Conservation (phyloP, 1,140 invertebrate genomes). For the Nymphalis io region DNA sequence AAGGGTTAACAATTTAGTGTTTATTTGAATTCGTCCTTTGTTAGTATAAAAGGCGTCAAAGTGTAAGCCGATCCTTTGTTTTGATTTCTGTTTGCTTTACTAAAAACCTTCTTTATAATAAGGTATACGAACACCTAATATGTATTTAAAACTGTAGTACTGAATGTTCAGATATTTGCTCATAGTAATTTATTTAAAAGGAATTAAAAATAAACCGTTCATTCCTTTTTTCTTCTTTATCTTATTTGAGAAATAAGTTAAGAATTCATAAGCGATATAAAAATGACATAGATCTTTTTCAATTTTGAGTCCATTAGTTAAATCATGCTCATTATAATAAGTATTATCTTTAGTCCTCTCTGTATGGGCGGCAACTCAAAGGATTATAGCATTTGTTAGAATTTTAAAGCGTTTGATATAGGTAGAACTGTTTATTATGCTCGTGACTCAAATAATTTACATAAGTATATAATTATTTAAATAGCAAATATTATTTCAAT, state of each 20-base stretch:
- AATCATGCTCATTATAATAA: conserved; percentile 31
- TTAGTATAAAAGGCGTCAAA: conserved; percentile 77
- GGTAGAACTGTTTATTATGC: conserved; percentile 4
- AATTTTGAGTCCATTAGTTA: conserved; percentile 40
- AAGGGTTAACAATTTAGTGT: conserved; percentile 78
- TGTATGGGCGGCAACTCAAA: conserved; percentile 24
- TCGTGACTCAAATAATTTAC: not conserved
- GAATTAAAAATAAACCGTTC: too few species aligned
- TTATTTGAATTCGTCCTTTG: conserved; percentile 78
- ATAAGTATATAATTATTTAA: not conserved
- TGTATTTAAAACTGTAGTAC: too few species aligned
- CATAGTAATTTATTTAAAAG: too few species aligned
- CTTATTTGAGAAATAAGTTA: conserved; percentile 22
- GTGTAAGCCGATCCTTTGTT: conserved; percentile 75
- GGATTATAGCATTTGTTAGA: conserved; percentile 37
- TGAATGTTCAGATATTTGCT: conserved; percentile 1
- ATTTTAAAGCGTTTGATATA: conserved; percentile 25
- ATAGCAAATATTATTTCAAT: not conserved
- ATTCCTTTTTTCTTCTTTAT: not conserved
- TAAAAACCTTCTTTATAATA: conserved; percentile 35
- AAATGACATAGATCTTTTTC: conserved; percentile 33
- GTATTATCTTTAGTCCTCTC: conserved; percentile 35
- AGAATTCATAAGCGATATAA: conserved; percentile 15
- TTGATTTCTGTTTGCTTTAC: conserved; percentile 64
- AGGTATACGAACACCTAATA: too few species aligned